Evolutionary conservation across 2,888 invertebrate genomes (phyloP), one percentile per base, ranked within the genome.

Genomic region (Drosophila cyrtoloma): DNA sequence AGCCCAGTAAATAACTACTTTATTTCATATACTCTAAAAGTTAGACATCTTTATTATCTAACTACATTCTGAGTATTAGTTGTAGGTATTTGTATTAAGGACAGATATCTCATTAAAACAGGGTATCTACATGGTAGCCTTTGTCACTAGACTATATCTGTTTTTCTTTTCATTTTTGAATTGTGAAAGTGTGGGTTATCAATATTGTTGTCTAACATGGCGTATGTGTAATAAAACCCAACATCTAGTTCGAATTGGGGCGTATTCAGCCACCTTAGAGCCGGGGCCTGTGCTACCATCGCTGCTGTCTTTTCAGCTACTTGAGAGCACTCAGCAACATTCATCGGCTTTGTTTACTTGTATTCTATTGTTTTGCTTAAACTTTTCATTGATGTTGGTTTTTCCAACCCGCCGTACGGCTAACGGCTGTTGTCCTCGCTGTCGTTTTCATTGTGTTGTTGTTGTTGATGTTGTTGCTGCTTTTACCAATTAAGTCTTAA

Each of bases 401-500:
- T 79, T 86, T 67, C 62, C 79, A 59, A 65, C 71, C 76, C 78
- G 60, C 47, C 39, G 26, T 52, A 56, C 70, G 9, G 70, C 57
- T 59, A 67, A 61, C 52, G 59, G 55, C 64, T 66, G 63, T 70
- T 78, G 75, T 82, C 65, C 69, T 68, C 70, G 22, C 55, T 63
- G 64, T 74, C 68, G 35, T 67, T 79, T 76, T 80, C 69, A 82
- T 82, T 77, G 71, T 77, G 52, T 12, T 58, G 64, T 16, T 61
- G 70, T 63, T 74, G 59, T 58, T 71, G 72, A 57, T 77, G 73
- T 81, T 86, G 79, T 71, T 88, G 89, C 73, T 84, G 82, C 77
- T 90, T 90, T 90, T 88, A 79, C 90, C 87, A 87, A 87, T 87
- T 87, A 87, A 87, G 87, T 88, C 87, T 87, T 87, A 87, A 87